Evolutionary conservation across 2,797 vertebrate genomes (phyloP).

Genomic region (Champsocephalus gunnari): DNA sequence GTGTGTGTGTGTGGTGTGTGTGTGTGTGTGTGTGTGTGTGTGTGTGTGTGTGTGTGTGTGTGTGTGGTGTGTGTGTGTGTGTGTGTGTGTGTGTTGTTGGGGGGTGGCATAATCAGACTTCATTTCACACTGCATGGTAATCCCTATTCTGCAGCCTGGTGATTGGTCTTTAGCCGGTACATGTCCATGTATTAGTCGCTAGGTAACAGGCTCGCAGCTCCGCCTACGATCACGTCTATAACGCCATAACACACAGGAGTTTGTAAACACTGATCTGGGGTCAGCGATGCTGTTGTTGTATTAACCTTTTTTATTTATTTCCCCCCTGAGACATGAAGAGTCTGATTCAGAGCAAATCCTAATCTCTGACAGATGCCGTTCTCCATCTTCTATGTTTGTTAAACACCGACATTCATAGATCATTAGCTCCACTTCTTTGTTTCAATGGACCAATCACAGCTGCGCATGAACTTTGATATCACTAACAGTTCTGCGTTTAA

Average conservation of each 20-base stretch:
- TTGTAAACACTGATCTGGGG: conserved; percentile 30
- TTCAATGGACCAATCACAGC: conserved; percentile 9
- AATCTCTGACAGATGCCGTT: conserved; percentile 5
- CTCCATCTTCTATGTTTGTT: conserved; percentile 1
- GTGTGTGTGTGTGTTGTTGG: not conserved
- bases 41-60: not conserved
- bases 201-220: conserved; percentile 56
- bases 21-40: conserved; percentile 16
- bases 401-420: not conserved
- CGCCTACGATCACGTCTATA: conserved; percentile 49
- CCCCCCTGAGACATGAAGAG: not conserved
- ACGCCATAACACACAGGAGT: conserved; percentile 39
- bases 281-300: conserved; percentile 32
- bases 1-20: conserved; percentile 20
- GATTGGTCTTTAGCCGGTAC: conserved; percentile 70
- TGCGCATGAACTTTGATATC: not conserved
- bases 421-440: not conserved
- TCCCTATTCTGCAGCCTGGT: conserved; percentile 66
- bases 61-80: not conserved
- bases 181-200: conserved; percentile 61
- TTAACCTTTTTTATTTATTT: conserved; percentile 3
- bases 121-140: conserved; percentile 78
- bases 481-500: not conserved
- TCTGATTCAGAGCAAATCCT: not conserved
- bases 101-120: conserved; percentile 71